Evolutionary conservation across 2,113 vertebrate species (phyloP).

Genomic region (Corvus moneduloides): DNA sequence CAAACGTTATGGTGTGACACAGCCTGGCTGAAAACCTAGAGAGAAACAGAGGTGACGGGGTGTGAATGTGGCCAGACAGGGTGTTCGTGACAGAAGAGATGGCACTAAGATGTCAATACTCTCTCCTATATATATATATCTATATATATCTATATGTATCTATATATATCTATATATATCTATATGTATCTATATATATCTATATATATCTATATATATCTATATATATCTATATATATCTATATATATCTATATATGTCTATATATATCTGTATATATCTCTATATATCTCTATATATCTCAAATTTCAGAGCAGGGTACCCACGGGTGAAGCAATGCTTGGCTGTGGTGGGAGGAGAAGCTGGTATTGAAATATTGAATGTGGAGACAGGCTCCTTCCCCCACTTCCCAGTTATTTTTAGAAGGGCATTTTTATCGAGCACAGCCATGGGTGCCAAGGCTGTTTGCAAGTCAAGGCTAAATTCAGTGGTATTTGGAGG

Average conservation of each 20-base stretch:
- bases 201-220: accelerated
- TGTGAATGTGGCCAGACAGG: not conserved
- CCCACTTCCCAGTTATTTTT: not conserved
- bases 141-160: too few species aligned
- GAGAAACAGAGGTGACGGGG: not conserved
- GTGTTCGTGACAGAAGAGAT: accelerated
- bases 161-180: too few species aligned
- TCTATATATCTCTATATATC: accelerated
- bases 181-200: accelerated
- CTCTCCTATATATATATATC: not conserved
- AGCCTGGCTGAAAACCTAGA: not conserved
- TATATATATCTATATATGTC: accelerated
- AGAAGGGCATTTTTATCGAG: not conserved
- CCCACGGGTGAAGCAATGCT: not conserved
- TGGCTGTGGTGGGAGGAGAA: not conserved
- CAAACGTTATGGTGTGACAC: not conserved
- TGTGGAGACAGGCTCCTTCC: not conserved
- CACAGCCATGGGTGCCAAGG: not conserved
- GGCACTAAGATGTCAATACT: too few species aligned
- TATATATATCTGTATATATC: too few species aligned
- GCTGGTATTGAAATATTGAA: not conserved
- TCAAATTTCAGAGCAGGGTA: not conserved
- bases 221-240: accelerated
- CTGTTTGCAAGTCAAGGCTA: not conserved
- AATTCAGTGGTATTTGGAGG: not conserved